phyloP scores from a whole-genome alignment of 2,888 invertebrate species.

The Apodemia duryi region DNA sequence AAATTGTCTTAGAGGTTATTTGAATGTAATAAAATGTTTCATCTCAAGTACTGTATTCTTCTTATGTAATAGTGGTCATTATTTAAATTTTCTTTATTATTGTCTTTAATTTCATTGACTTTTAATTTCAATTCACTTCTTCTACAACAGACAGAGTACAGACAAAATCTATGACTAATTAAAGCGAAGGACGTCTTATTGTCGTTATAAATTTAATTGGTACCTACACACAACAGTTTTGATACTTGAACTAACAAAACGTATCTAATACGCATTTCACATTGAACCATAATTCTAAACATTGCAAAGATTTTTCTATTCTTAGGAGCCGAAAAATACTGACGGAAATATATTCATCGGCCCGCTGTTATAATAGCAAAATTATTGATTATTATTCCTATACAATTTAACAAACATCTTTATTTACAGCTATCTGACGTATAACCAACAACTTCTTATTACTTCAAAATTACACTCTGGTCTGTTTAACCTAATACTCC shows the following conservation, averaged over 20 bases:
- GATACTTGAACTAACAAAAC: constrained; percentile 12
- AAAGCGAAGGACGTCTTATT: constrained; percentile 78
- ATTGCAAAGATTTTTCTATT: neutral
- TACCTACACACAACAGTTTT: constrained; percentile 32
- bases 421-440: no score
- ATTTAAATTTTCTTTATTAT: neutral
- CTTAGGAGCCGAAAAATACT: no score
- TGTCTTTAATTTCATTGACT: neutral
- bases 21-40: no score
- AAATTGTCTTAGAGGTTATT: no score
- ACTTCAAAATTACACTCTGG: no score
- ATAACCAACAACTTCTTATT: no score
- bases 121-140: constrained; percentile 35
- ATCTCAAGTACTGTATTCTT: no score
- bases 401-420: no score
- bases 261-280: constrained; percentile 1
- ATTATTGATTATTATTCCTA: no score
- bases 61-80: neutral
- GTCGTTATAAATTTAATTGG: constrained; percentile 59
- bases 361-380: no score
- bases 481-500: no score
- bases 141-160: constrained; percentile 35
- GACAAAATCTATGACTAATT: constrained; percentile 59
- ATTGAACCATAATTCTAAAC: constrained; percentile 11
- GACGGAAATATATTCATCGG: no score